A percentile compares a stretch with the other conserved stretches of the same genome.
phyloP scores from a whole-genome alignment of 2,797 vertebrate genomes.

The Catamblyrhynchus diadema region DNA sequence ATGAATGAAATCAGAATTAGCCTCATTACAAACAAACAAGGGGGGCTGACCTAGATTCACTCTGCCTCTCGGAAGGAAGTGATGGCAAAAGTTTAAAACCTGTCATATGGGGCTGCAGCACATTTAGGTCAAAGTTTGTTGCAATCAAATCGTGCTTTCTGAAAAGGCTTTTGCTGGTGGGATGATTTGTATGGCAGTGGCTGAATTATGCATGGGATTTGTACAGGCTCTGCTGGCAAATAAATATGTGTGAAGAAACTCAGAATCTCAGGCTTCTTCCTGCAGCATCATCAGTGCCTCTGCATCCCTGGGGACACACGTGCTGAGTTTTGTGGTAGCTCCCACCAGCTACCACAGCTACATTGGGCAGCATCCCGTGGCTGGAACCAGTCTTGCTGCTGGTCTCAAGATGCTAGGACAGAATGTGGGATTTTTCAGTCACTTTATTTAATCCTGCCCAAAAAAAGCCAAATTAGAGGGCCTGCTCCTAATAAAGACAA shows the following conservation, averaged over 20 bases:
- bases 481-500: not conserved
- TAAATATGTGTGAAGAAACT: accelerated
- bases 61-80: conserved; percentile 4
- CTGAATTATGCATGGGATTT: conserved; percentile 32
- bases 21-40: not conserved
- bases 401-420: not conserved
- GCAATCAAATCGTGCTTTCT: not conserved
- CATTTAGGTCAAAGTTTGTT: conserved; percentile 22
- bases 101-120: not conserved
- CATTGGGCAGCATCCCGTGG: accelerated
- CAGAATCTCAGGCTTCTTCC: not conserved
- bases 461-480: not conserved
- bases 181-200: not conserved
- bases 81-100: conserved; percentile 19
- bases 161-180: not conserved
- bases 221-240: not conserved
- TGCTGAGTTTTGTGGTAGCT: not conserved
- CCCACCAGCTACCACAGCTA: not conserved
- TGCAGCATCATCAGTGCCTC: not conserved
- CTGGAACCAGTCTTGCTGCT: not conserved
- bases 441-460: not conserved
- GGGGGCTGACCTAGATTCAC: conserved; percentile 37
- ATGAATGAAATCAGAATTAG: conserved; percentile 39
- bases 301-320: accelerated
- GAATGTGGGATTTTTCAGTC: not conserved